Base-by-base conservation (phyloP, 2,888 invertebrate species). In the Erannis defoliaria region DNA sequence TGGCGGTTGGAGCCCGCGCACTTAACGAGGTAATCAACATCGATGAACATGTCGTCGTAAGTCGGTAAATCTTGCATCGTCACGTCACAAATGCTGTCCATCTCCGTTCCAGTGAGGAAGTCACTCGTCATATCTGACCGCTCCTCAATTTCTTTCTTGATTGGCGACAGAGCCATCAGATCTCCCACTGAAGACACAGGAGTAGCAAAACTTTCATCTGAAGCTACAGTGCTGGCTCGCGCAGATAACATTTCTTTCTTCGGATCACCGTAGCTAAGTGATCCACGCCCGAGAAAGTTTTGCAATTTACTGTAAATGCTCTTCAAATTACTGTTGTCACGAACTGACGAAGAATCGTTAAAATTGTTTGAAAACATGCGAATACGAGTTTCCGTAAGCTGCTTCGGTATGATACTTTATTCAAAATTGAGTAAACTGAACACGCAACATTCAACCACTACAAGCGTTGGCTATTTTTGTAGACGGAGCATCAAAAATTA, bases 21-120 rank as follows among this genome's bases (percentile, higher is more conserved):
- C 65, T 89, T 89, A 35, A 93, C 85, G 12, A 94, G 84, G 71
- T 93, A 94, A 74, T 94, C 94, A 64, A 95, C 90, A 77, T 95
- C 94, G 62, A 93, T 91, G 67, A 94, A 94, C 76, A 94, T 90
- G 82, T 89, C 86, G 49, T 90, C 88, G 49, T 79, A 81, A 19
- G 73, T 64, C 0, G 85, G 85, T 38, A 87, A 71, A 69, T 90
- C 92, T 65, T 83, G 86, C 90, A 91, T 90, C 1, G 92, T 90
- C 31, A 90, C 82, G 72, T 92, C 90, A 72, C 90, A 88, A 49
- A 88, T 86, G 71, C 85, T 89, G 68, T 89, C 89, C 64, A 84
- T 86, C n/a, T 88, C 87, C 1, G 82, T 64, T 12, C 90, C 90
- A 4, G 90, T 90, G 19, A 91, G 85, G 23, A 90, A 75, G 68